Conservation (phyloP, 2,113 vertebrate genomes). For the Pelodiscus sinensis region DNA sequence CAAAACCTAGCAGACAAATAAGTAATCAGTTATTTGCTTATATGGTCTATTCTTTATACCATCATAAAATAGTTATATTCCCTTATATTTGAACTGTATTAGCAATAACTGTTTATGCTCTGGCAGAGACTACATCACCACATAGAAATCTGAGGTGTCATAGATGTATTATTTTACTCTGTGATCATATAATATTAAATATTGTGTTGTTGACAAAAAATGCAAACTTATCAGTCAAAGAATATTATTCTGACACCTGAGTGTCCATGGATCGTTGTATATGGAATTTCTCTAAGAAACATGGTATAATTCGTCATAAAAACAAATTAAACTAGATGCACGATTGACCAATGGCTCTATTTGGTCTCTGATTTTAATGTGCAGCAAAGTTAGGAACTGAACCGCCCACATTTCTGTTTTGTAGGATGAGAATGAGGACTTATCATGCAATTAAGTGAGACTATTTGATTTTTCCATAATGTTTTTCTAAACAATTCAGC, state of each 20-base stretch:
- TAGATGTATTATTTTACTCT: slow-evolving; percentile 66
- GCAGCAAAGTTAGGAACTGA: background rate
- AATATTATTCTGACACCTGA: slow-evolving; percentile 76
- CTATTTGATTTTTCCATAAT: background rate
- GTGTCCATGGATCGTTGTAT: slow-evolving; percentile 63
- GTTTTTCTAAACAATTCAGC: background rate
- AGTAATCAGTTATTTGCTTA: background rate
- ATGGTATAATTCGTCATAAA: slow-evolving; percentile 75
- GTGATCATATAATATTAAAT: slow-evolving; percentile 67
- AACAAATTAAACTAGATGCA: slow-evolving; percentile 72
- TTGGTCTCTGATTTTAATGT: background rate
- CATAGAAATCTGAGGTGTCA: slow-evolving; percentile 31
- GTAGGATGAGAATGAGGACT: background rate
- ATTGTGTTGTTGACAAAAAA: slow-evolving; percentile 71
- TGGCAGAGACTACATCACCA: slow-evolving; percentile 32
- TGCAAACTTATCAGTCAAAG: slow-evolving; percentile 75
- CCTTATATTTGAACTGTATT: slow-evolving; percentile 46
- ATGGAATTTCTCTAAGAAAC: slow-evolving; percentile 72
- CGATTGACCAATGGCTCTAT: background rate
- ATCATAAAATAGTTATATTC: slow-evolving; percentile 23
- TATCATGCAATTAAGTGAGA: background rate
- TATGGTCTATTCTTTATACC: slow-evolving; percentile 8
- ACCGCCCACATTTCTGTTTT: background rate
- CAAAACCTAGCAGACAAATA: slow-evolving; percentile 19
- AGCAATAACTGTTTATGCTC: slow-evolving; percentile 46